These are phyloP conservation scores for Syrphus vitripennis DNA, from an alignment of 2,888 invertebrate species.

Conservation along the genomic window DNA sequence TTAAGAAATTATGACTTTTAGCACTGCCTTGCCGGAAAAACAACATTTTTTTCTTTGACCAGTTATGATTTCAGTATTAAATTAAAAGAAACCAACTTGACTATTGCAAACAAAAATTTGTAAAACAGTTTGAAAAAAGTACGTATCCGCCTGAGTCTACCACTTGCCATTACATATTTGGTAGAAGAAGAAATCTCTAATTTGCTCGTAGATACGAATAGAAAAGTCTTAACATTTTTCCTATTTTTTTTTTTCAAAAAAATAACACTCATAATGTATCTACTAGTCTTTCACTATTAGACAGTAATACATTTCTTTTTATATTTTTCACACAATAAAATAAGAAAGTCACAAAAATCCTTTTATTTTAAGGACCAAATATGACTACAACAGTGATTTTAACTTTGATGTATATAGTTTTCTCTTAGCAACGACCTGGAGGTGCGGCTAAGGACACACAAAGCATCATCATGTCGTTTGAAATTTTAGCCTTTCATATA, in stretches of 20 bases:
- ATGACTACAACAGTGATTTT: conserved; percentile 12
- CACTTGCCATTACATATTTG: too few species aligned
- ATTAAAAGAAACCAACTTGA: too few species aligned
- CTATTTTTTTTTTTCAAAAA: background rate
- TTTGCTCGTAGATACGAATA: too few species aligned
- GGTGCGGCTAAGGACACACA: background rate
- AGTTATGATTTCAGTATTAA: too few species aligned
- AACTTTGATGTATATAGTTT: conserved; percentile 49
- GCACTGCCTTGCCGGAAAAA: too few species aligned
- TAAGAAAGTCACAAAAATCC: background rate
- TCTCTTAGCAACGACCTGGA: conserved; percentile 28
- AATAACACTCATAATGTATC: background rate
- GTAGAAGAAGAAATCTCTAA: too few species aligned
- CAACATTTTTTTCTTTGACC: too few species aligned
- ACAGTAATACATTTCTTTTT: background rate
- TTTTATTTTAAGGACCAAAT: conserved; percentile 2
- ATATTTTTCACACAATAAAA: background rate
- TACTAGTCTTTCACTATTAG: background rate
- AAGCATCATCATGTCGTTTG: conserved; percentile 31
- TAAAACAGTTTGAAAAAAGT: too few species aligned
- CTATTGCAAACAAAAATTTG: too few species aligned
- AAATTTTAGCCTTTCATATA: conserved; percentile 44
- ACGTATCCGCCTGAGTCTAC: too few species aligned
- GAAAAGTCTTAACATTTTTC: background rate
- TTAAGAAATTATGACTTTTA: too few species aligned